Evolutionary conservation across 2,888 invertebrate species (phyloP).

Genomic region (Copidosoma aretas): DNA sequence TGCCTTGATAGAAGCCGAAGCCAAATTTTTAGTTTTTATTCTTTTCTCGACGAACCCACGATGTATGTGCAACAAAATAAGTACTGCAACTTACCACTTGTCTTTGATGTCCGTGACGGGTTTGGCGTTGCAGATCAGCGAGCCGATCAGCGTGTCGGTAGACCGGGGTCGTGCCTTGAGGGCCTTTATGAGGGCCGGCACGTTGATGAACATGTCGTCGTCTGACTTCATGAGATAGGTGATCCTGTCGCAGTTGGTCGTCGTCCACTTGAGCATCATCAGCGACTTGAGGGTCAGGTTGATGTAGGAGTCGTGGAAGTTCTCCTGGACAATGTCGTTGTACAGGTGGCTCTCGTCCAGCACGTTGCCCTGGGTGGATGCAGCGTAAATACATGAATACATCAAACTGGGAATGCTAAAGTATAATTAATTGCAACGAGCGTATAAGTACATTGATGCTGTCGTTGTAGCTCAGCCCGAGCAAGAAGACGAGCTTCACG

Average conservation of each 20-base stretch:
- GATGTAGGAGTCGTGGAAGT: slow-evolving; percentile 83
- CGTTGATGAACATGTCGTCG: slow-evolving; percentile 85
- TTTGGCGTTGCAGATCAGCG: slow-evolving; percentile 78
- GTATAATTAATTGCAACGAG: too few relatives aligned
- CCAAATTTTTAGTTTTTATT: not conserved
- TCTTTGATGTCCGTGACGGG: slow-evolving; percentile 76
- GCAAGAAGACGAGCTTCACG: slow-evolving; percentile 65
- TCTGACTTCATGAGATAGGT: slow-evolving; percentile 84
- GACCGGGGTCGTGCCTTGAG: slow-evolving; percentile 52
- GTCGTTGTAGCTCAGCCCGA: slow-evolving; percentile 69
- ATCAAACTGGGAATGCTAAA: not conserved
- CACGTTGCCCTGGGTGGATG: slow-evolving; percentile 66
- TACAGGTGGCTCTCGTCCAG: slow-evolving; percentile 72
- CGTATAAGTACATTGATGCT: slow-evolving; percentile 66
- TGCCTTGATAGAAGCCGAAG: too few relatives aligned
- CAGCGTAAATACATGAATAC: not conserved
- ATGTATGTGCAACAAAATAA: not conserved
- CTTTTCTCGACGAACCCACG: not conserved
- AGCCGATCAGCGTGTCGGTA: slow-evolving; percentile 72
- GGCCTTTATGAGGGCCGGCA: slow-evolving; percentile 69
- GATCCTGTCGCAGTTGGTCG: slow-evolving; percentile 69
- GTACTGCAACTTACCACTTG: slow-evolving; percentile 72
- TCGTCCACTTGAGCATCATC: slow-evolving; percentile 84
- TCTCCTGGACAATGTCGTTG: slow-evolving; percentile 83
- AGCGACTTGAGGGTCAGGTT: slow-evolving; percentile 86